Base-by-base conservation (phyloP, 2,113 vertebrate species). In the Sarotherodon lohbergeri region DNA sequence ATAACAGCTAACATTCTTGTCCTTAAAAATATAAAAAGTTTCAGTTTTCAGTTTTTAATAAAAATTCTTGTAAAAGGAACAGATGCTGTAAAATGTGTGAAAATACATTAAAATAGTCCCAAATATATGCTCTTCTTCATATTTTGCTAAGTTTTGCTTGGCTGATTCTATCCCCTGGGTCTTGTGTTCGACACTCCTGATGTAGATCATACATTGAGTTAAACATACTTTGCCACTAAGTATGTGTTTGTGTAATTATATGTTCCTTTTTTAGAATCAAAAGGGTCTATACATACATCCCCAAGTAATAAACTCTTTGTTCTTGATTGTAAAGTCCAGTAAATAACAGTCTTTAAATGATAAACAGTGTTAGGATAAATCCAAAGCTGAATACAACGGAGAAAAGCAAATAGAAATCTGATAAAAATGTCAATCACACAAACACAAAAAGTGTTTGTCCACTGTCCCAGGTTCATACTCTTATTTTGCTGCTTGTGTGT, bases 391-490 rank as follows among this genome's bases (percentile, higher is more conserved):
- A 36, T 66, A 36, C 32, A 61, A 32, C 3, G 3, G 6, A 66
- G 63, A 41, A 39, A 41, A 24, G 10, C 13, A 24, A 24, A 43
- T 1, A 5, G 3, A 14, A 71, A 43, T 16, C 1, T 41, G 13
- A 0, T 0, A 71, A 24, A 68, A 46, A 39, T 12, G 4, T 39
- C 61, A 71, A 8, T 66, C 10, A 12, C 61, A 66, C 17, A 36
- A 9, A 66, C 27, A 32, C 57, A 12, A 41, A 66, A 39, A 4
- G 32, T 41, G 39, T 55, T 63, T n/a, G 9, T 9, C 52, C 17
- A 19, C 8, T 19, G 5, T 68, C 0, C 17, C 2, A 71, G 36
- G 0, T 43, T 71, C 5, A 0, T 9, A 5, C 36, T 71, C n/a
- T 14, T 24, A 5, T 1, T 9, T 24, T 71, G 66, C 3, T 71